Evolutionary conservation across 1,140 invertebrate genomes (phyloP).

Genomic region (Archivesica marissinica): DNA sequence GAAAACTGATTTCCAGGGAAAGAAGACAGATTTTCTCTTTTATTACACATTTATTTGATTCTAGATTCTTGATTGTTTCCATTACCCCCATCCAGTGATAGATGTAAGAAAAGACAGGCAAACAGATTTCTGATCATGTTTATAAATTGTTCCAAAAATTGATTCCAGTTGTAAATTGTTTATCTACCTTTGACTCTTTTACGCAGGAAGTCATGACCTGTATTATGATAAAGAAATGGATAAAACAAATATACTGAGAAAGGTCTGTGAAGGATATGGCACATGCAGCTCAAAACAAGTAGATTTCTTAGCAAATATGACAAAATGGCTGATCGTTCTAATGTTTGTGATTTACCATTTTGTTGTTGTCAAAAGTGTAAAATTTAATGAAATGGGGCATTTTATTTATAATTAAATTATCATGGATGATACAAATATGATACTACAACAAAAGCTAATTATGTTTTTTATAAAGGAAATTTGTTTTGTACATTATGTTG

Average conservation of each 20-base stretch:
- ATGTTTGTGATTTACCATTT: too few relatives aligned
- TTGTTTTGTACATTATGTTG: too few relatives aligned
- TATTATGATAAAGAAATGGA: neutral
- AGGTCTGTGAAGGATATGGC: neutral
- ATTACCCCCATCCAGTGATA: neutral
- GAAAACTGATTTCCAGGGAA: neutral
- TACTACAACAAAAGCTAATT: too few relatives aligned
- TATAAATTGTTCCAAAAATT: conserved; percentile 22
- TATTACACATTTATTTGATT: conserved; percentile 1
- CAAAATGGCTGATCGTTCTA: too few relatives aligned
- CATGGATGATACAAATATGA: too few relatives aligned
- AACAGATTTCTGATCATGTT: neutral
- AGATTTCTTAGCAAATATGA: too few relatives aligned
- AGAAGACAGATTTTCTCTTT: neutral
- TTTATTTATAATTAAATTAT: too few relatives aligned
- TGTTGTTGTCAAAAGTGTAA: too few relatives aligned
- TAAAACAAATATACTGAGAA: neutral
- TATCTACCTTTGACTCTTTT: neutral
- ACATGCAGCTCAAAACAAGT: too few relatives aligned
- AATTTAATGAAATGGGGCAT: too few relatives aligned
- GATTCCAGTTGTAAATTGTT: neutral
- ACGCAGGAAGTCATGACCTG: neutral
- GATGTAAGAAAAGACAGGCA: neutral
- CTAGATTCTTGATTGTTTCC: neutral
- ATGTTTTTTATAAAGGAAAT: too few relatives aligned